Evolutionary conservation across 2,797 vertebrate genomes (phyloP).

Genomic region (Sebastes oblongus): DNA sequence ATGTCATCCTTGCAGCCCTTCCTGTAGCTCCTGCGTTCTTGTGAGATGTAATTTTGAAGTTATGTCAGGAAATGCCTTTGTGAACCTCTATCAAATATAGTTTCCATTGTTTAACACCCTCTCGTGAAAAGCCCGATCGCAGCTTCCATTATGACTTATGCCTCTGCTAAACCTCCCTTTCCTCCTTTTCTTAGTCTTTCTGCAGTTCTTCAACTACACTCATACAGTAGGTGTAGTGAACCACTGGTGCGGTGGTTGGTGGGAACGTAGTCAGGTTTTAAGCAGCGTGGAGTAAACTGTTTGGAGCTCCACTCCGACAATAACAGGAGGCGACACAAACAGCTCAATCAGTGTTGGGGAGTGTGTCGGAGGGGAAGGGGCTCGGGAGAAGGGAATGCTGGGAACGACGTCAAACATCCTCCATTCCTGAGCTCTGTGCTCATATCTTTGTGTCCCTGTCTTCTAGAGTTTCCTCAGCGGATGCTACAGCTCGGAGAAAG

Average conservation of each 20-base stretch:
- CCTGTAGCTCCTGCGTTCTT: slow-evolving; percentile 37
- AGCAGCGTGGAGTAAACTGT: slow-evolving; percentile 38
- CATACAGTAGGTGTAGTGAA: not conserved
- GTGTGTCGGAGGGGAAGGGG: slow-evolving; percentile 64
- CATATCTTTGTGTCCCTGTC: slow-evolving; percentile 81
- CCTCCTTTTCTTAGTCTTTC: slow-evolving; percentile 24
- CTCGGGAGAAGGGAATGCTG: slow-evolving; percentile 62
- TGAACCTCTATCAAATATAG: slow-evolving; percentile 67
- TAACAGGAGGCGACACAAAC: slow-evolving; percentile 79
- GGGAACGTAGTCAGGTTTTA: slow-evolving; percentile 14
- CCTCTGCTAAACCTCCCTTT: slow-evolving; percentile 16
- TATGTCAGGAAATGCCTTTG: slow-evolving; percentile 70
- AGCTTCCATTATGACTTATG: slow-evolving; percentile 10
- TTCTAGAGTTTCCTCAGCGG: slow-evolving; percentile 81
- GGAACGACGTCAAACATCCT: slow-evolving; percentile 86
- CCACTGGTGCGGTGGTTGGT: not conserved
- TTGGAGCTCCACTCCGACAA: slow-evolving; percentile 55
- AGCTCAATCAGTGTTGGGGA: slow-evolving; percentile 70
- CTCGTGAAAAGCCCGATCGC: slow-evolving; percentile 26
- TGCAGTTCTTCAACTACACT: slow-evolving; percentile 4
- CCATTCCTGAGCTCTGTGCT: slow-evolving; percentile 83
- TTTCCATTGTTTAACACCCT: slow-evolving; percentile 60
- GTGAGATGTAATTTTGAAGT: slow-evolving; percentile 50
- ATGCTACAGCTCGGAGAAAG: slow-evolving; percentile 70
- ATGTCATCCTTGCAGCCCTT: slow-evolving; percentile 22